A percentile compares a stretch with the other conserved stretches of the same genome.
Evolutionary conservation across 1,140 invertebrate species (phyloP).

Genomic region (Drosophila ercepeae): DNA sequence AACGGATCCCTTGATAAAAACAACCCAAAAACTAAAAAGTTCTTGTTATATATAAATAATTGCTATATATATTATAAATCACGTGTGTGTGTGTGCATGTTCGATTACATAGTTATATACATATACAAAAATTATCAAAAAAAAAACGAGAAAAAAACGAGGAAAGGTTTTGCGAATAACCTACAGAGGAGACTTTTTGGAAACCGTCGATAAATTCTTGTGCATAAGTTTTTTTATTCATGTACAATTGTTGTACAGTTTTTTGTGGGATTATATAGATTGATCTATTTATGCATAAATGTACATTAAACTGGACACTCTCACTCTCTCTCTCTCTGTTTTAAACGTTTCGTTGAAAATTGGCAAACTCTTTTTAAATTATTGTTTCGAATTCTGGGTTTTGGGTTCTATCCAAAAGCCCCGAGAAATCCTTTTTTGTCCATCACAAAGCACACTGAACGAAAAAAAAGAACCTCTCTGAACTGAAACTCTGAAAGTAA

Average conservation of each 20-base stretch:
- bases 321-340: conserved; percentile 6
- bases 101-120: conserved; percentile 54
- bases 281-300: conserved; percentile 48
- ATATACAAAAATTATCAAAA: conserved; percentile 42
- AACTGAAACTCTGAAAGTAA: conserved; percentile 48
- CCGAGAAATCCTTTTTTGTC: conserved; percentile 7
- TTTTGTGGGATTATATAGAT: conserved; percentile 60
- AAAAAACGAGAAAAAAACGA: not conserved
- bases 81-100: conserved; percentile 74
- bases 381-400: conserved; percentile 15
- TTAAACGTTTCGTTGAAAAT: conserved; percentile 14
- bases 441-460: conserved; percentile 9
- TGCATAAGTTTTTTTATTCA: conserved; percentile 73
- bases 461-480: conserved; percentile 25
- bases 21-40: conserved; percentile 35
- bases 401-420: not conserved
- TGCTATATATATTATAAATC: conserved; percentile 34
- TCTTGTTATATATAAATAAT: conserved; percentile 70
- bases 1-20: conserved; percentile 33
- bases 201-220: conserved; percentile 76
- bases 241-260: conserved; percentile 68
- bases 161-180: conserved; percentile 33
- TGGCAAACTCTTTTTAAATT: not conserved
- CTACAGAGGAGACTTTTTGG: conserved; percentile 60
- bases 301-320: conserved; percentile 35